phyloP scores from a whole-genome alignment of 2,113 vertebrate genomes.

The Andinoacara biseriatus region DNA sequence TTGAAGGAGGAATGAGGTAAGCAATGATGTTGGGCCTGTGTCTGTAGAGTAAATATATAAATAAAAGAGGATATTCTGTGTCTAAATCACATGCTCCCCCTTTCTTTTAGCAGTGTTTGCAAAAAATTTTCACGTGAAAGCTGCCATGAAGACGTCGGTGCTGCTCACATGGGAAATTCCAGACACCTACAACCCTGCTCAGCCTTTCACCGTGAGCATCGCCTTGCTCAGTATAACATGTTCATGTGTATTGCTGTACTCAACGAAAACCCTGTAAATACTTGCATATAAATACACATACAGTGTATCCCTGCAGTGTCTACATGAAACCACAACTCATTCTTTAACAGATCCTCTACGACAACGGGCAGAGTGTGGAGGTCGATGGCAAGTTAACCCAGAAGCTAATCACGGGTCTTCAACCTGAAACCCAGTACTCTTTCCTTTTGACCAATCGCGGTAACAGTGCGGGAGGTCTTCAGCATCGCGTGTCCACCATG shows the following conservation, averaged over 20 bases:
- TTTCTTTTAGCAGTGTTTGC: slow-evolving; percentile 99
- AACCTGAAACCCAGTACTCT: slow-evolving; percentile 96
- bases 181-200: slow-evolving; percentile 97
- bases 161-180: slow-evolving; percentile 98
- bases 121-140: slow-evolving; percentile 99
- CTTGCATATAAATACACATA: too few species aligned
- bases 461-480: slow-evolving; percentile 95
- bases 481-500: slow-evolving; percentile 94
- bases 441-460: slow-evolving; percentile 97
- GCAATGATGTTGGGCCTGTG: slow-evolving; percentile 59
- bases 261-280: neutral
- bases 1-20: slow-evolving; percentile 77
- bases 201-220: slow-evolving; percentile 96
- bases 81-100: slow-evolving; percentile 90
- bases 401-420: slow-evolving; percentile 96
- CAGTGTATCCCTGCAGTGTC: neutral
- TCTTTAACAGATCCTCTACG: slow-evolving; percentile 91
- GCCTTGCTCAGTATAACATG: neutral
- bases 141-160: slow-evolving; percentile 98
- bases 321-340: neutral
- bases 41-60: neutral
- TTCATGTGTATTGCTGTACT: neutral
- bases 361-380: slow-evolving; percentile 96
- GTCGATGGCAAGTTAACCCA: slow-evolving; percentile 95
- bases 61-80: slow-evolving; percentile 56